Evolutionary conservation across 2,797 vertebrate species (phyloP), one percentile per base, ranked within the genome.

Genomic region (Eulemur albifrons): DNA sequence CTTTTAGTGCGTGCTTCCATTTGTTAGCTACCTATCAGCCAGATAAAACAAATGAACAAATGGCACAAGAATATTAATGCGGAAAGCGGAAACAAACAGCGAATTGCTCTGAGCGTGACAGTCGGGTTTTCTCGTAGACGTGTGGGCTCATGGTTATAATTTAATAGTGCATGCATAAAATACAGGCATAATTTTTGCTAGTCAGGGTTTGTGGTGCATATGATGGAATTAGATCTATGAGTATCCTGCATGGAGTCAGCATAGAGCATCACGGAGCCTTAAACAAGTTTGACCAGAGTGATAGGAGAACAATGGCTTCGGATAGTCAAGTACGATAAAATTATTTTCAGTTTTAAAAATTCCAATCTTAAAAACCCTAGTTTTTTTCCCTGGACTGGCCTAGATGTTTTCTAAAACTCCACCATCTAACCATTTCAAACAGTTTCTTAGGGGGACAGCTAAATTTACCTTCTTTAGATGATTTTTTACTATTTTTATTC

Each of bases 41-140:
- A n/a, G 95, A 81, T 76, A 88, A 94, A 88, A 95, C 45, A 82
- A 70, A 90, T 48, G 73, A 92, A 95, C 45, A 54, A 95, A 94
- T 20, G 59, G 86, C 89, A 43, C 0, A 13, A 82, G 91, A 94
- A 80, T 63, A 80, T 63, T 76, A 77, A 95, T 43, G 69, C 43
- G 15, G 75, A 86, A 79, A 87, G 87, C 79, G 82, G 63, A 88
- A 57, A 72, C 21, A 67, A 52, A 84, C 3, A 80, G 77, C 2
- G 0, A 50, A 25, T 95, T 54, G 88, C 84, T 93, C 54, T 0
- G 43, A 69, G 67, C 1, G 52, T 38, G 77, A 93, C 94, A 88
- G 75, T 35, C 0, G 1, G 59, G 85, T 32, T 82, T 83, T 86
- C 70, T 20, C 35, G 70, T 8, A 92, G 93, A 84, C 30, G 13